Base-by-base conservation (phyloP, 2,888 invertebrate species). In the Parnassius apollo region DNA sequence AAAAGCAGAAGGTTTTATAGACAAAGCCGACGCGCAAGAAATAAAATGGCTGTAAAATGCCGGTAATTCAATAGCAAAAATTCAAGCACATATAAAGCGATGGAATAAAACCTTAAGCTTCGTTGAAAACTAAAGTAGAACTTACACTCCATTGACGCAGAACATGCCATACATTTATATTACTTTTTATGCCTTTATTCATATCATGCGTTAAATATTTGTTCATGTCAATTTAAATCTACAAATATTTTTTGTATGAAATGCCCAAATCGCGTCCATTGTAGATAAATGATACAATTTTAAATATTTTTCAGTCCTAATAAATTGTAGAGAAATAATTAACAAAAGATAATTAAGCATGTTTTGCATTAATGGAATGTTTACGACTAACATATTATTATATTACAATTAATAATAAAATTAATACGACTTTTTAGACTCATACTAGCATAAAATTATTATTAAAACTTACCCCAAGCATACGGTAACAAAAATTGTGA, bases 371-470 rank as follows among this genome's bases (percentile, higher is more conserved):
- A 88, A 90, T 83, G 89, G 88, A 89, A 89, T 89, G 88, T 86
- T 76, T 78, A 83, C 77, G 76, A 83, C 80, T 85, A 83, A 82
- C 83, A 83, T 91, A 89, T n/a, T 90, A 89, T 46, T 49, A 49
- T 87, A 88, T 86, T 90, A 91, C 88, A 91, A 81, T 85, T 78
- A 78, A 81, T 83, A 82, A 80, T 86, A 85, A 82, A 87, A 88
- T 88, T 91, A 88, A 85, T 89, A 89, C 82, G 82, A 87, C 82
- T 88, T 87, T 91, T 91, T 91, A 91, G 91, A 60, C 64, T 64
- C 89, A 91, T 91, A 85, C 91, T 91, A 91, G 76, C 83, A 78
- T 87, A 88, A 86, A 84, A 87, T 88, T 90, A 89, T 85, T 87
- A 83, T 77, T 86, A 83, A 85, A 86, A 81, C 80, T 73, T 85